Percentiles rank a stretch among this genome's conserved stretches.
Conservation (phyloP, 2,888 invertebrate genomes). For the Nebria salina region DNA sequence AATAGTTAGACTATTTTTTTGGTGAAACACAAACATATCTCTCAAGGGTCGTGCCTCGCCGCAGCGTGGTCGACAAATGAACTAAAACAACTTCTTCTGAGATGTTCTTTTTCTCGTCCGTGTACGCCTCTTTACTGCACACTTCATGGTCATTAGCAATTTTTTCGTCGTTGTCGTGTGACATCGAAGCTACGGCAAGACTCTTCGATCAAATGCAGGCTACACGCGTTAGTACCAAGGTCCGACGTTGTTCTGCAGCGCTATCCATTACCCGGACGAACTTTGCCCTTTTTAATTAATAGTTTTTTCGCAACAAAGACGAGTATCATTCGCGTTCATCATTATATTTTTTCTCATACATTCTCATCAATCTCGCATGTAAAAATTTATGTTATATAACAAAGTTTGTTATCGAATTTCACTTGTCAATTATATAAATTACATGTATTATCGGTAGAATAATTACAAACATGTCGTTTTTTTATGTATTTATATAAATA, state of each 20-base stretch:
- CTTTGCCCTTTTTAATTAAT: neutral
- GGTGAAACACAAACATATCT: constrained; percentile 32
- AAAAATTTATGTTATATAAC: neutral
- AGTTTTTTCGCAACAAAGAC: neutral
- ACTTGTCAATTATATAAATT: too few relatives aligned
- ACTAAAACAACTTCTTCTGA: constrained; percentile 33
- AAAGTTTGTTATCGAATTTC: too few relatives aligned
- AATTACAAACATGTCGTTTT: neutral
- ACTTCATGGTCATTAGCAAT: constrained; percentile 32
- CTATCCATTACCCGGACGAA: neutral
- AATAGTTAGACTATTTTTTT: constrained; percentile 33
- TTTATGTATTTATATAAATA: neutral
- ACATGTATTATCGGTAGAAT: neutral
- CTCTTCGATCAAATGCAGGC: constrained; percentile 39
- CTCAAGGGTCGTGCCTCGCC: constrained; percentile 5
- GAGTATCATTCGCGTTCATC: neutral
- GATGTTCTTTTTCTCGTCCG: constrained; percentile 33
- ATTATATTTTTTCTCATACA: neutral
- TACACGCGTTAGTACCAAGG: constrained; percentile 6
- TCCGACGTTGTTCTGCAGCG: neutral
- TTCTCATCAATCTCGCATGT: neutral
- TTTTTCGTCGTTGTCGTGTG: constrained; percentile 33
- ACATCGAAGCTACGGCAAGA: constrained; percentile 9
- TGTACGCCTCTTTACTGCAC: constrained; percentile 41
- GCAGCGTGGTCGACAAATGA: neutral